Evolutionary conservation across 2,888 invertebrate species (phyloP).

Genomic region (Apamea crenata): DNA sequence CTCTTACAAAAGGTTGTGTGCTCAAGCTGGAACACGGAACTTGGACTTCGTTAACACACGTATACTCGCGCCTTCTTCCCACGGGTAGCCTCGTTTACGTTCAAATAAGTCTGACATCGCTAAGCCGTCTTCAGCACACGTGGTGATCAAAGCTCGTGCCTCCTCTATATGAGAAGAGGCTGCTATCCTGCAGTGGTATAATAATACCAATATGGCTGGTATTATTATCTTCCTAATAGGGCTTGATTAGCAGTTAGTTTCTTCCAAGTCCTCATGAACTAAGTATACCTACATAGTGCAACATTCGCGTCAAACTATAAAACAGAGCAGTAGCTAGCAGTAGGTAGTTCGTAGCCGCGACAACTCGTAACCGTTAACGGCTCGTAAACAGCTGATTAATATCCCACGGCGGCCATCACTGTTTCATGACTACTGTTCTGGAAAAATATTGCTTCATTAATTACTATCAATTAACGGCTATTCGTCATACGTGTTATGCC

Average conservation of each 20-base stretch:
- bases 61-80: too few species aligned
- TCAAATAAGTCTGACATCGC: not conserved
- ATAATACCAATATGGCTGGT: too few species aligned
- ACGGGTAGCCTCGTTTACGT: too few species aligned
- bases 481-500: not conserved
- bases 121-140: too few species aligned
- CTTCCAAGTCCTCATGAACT: not conserved
- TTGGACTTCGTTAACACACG: not conserved
- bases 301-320: constrained; percentile 12
- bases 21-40: not conserved
- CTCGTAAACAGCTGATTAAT: constrained; percentile 54
- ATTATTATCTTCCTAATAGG: too few species aligned
- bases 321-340: not conserved
- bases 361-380: constrained; percentile 43
- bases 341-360: constrained; percentile 15
- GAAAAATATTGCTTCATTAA: constrained; percentile 27
- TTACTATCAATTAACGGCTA: constrained; percentile 20
- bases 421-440: constrained; percentile 34
- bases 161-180: not conserved
- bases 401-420: constrained; percentile 27
- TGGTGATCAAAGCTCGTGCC: not conserved
- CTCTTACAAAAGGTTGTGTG: not conserved
- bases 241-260: not conserved
- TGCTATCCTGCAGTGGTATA: too few species aligned
- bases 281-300: not conserved